Evolutionary conservation across 2,113 vertebrate species (phyloP), one percentile per base, ranked within the genome.

Genomic region (Nycticorax nycticorax): DNA sequence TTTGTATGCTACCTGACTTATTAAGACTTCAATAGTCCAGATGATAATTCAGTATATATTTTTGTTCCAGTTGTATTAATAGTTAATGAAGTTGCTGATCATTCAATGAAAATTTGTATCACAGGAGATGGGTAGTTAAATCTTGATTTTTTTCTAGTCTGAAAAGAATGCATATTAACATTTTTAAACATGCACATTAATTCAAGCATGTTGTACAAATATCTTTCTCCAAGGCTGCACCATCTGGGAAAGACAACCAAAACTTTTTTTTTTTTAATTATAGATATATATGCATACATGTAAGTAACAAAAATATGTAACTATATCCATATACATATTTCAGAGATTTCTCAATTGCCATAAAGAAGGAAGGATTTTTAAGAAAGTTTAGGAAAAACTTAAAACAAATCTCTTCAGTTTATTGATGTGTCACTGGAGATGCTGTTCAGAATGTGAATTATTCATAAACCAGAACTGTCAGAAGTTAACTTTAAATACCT

Each of bases 401-500:
- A 72, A 95, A 97, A 78, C 48, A 73, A 89, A 74, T 79, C 30
- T 64, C 43, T 91, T 53, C 37, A 74, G 21, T 88, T 93, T 92
- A 87, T 62, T 97, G 71, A 96, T 95, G 30, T 88, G 47, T 76
- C 94, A 73, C 55, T 87, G 78, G 69, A 92, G 27, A 93, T 92
- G n/a, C 35, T 96, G 74, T 62, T 87, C 52, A 91, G 67, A 75
- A 62, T 93, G 79, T 93, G 77, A 98, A 96, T 96, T 96, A 96
- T 95, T 94, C 56, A 95, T 81, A 83, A 60, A 12, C 17, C 35
- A 86, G 64, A 83, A 85, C 37, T 83, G 71, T 85, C 76, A 94
- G 41, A 95, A 96, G 57, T 39, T 84, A 89, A 82, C 80, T 94
- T 32, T 69, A 86, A 96, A 77, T 56, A 93, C 45, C 60, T 90